phyloP scores from a whole-genome alignment of 2,888 invertebrate species.

The Ectemnius continuus region DNA sequence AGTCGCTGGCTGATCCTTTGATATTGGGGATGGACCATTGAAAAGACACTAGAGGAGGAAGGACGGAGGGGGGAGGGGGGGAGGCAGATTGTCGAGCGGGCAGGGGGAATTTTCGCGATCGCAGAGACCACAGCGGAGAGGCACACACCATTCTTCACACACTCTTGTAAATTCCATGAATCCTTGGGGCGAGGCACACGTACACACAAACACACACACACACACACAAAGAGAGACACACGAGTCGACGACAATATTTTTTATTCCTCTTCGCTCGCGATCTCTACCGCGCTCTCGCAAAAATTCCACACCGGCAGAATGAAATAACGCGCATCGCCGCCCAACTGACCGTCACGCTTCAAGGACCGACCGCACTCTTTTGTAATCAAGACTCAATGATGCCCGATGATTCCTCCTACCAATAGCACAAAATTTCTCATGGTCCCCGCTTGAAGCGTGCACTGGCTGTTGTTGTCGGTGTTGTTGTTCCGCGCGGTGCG shows the following conservation, averaged over 20 bases:
- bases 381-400: no score
- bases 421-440: conserved; percentile 15
- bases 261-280: conserved; percentile 52
- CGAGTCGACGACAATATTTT: conserved; percentile 57
- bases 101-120: conserved; percentile 14
- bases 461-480: conserved; percentile 12
- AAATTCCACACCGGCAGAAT: not conserved
- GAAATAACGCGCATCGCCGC: not conserved
- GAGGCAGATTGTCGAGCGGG: conserved; percentile 20
- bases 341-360: no score
- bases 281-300: not conserved
- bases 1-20: conserved; percentile 15
- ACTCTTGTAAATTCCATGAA: conserved; percentile 30
- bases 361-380: no score
- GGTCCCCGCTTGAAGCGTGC: not conserved
- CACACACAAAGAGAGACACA: not conserved
- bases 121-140: conserved; percentile 14
- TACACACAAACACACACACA: no score
- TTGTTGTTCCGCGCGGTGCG: not conserved
- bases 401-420: not conserved
- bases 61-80: conserved; percentile 19
- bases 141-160: conserved; percentile 42
- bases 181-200: conserved; percentile 24
- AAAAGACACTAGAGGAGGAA: conserved; percentile 12
- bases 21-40: conserved; percentile 5